Conservation (phyloP, 2,888 invertebrate species). For the Agrochola lota region DNA sequence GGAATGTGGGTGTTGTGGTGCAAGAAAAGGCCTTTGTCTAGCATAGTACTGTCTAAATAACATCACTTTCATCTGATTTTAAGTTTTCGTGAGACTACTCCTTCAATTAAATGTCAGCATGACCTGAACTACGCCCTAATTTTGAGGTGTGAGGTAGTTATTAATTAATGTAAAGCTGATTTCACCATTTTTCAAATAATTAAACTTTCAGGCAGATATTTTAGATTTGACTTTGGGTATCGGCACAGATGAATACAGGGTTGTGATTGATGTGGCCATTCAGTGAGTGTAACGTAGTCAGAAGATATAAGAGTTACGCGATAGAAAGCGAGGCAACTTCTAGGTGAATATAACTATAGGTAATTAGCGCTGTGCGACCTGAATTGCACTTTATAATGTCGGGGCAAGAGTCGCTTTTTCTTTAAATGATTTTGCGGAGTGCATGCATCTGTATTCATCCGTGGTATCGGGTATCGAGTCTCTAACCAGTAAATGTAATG, state of each 20-base stretch:
- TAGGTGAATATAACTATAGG: no score
- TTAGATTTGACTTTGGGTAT: background rate
- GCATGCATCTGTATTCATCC: no score
- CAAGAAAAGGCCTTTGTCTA: background rate
- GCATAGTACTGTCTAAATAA: no score
- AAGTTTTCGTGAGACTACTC: background rate
- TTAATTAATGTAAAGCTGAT: conserved; percentile 27
- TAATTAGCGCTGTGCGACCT: no score
- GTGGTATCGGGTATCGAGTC: background rate
- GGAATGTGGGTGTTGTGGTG: background rate
- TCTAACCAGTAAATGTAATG: background rate
- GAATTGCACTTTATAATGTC: no score
- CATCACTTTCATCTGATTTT: background rate
- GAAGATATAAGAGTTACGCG: no score
- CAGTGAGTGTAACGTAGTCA: no score
- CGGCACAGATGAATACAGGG: no score
- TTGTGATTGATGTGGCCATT: no score
- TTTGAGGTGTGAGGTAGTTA: conserved; percentile 34
- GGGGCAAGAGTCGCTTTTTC: no score
- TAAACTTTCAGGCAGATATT: background rate
- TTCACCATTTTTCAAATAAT: conserved; percentile 33
- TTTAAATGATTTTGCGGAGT: no score
- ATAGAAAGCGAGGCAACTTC: no score
- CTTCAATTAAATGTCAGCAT: conserved; percentile 9
- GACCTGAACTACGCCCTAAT: conserved; percentile 6